Percentiles rank a stretch among this genome's conserved stretches.
Conservation (phyloP, 2,113 vertebrate genomes). For the Merops nubicus region DNA sequence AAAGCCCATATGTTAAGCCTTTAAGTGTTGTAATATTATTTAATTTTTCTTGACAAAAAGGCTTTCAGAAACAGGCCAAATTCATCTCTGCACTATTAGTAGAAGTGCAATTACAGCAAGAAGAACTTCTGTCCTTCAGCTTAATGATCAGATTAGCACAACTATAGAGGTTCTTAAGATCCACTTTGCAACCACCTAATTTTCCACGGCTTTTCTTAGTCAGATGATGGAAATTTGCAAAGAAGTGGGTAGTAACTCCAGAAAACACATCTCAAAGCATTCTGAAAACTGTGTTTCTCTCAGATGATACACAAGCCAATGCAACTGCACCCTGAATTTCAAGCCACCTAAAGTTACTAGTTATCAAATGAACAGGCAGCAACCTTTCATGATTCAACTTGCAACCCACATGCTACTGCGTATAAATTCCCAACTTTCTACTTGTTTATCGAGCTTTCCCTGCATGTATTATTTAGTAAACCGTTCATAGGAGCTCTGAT, state of each 20-base stretch:
- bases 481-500: slow-evolving; percentile 71
- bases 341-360: slow-evolving; percentile 26
- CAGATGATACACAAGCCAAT: background rate
- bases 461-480: slow-evolving; percentile 82
- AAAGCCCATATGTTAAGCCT: fast-evolving
- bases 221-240: background rate
- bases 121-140: background rate
- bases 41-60: background rate
- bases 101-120: background rate
- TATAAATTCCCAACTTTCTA: slow-evolving; percentile 32
- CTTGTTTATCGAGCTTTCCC: slow-evolving; percentile 37
- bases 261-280: background rate
- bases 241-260: background rate
- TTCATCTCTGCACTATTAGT: background rate
- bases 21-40: background rate
- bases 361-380: slow-evolving; percentile 50
- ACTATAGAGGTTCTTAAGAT: background rate
- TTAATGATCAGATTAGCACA: background rate
- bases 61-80: background rate
- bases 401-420: background rate
- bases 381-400: slow-evolving; percentile 13
- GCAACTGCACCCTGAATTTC: slow-evolving; percentile 10
- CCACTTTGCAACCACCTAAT: background rate
- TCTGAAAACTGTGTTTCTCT: slow-evolving; percentile 30
- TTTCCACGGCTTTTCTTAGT: background rate